These are phyloP conservation scores for Centrocercus urophasianus DNA, from an alignment of 2,113 vertebrate genomes.

Conservation along the genomic window DNA sequence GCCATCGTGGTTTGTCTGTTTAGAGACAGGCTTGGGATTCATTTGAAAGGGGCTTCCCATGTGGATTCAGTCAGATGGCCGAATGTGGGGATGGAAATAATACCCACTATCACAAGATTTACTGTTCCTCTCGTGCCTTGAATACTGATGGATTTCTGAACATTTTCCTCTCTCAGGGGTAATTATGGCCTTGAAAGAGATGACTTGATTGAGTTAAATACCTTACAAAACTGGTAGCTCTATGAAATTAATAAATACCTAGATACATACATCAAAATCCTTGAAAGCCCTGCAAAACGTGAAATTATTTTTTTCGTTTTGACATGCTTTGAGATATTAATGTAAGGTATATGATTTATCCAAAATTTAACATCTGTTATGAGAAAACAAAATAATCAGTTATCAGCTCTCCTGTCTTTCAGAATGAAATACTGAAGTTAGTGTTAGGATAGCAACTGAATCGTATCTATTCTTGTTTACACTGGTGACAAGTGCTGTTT, in stretches of 20 bases:
- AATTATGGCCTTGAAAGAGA: constrained; percentile 7
- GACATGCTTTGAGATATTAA: neutral
- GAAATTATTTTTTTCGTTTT: neutral
- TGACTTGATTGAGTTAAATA: constrained; percentile 1
- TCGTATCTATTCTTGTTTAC: neutral
- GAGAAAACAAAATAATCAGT: neutral
- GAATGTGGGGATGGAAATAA: constrained; percentile 13
- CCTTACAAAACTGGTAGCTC: neutral
- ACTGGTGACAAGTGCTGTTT: neutral
- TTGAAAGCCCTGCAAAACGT: neutral
- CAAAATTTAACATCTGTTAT: neutral
- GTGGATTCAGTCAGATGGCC: neutral
- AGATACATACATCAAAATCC: neutral
- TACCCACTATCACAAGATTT: neutral
- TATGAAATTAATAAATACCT: constrained; percentile 13
- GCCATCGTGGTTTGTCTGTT: neutral
- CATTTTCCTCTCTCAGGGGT: neutral
- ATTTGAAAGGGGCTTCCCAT: neutral
- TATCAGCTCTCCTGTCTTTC: neutral
- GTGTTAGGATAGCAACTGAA: constrained; percentile 3
- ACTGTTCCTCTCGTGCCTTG: neutral
- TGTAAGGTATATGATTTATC: neutral
- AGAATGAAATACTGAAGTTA: neutral
- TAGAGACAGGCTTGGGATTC: neutral
- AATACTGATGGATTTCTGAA: constrained; percentile 6